Percentiles rank a stretch among this genome's conserved stretches.
Conservation (phyloP, 2,797 vertebrate genomes). For the Acipenser transmontanus region DNA sequence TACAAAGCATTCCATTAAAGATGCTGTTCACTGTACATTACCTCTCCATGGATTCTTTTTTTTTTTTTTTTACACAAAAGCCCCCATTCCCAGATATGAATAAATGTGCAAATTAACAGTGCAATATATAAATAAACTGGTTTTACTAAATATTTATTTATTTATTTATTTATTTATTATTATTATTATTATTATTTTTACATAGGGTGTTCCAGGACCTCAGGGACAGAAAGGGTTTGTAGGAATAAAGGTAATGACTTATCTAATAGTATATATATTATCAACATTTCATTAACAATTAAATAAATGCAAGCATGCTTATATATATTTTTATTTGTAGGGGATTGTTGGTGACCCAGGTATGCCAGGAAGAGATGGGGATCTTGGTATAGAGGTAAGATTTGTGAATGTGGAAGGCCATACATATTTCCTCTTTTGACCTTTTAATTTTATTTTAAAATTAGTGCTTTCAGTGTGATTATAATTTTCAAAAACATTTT, state of each 20-base stretch:
- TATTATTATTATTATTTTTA: constrained; percentile 22
- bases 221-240: constrained; percentile 48
- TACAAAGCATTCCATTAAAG: no score
- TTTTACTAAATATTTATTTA: no score
- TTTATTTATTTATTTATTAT: neutral
- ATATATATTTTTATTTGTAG: constrained; percentile 34
- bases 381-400: constrained; percentile 64
- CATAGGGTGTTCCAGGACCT: constrained; percentile 57
- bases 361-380: constrained; percentile 61
- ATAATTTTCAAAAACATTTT: constrained; percentile 7
- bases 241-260: constrained; percentile 54
- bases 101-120: no score
- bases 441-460: no score
- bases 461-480: no score
- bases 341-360: constrained; percentile 72
- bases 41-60: no score
- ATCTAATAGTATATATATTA: neutral
- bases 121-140: no score
- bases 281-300: neutral
- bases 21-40: no score
- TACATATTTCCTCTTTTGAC: no score
- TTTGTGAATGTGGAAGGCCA: neutral
- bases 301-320: neutral
- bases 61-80: no score
- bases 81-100: no score